Evolutionary conservation across 2,888 invertebrate species (phyloP).

Genomic region (Oligia latruncula): DNA sequence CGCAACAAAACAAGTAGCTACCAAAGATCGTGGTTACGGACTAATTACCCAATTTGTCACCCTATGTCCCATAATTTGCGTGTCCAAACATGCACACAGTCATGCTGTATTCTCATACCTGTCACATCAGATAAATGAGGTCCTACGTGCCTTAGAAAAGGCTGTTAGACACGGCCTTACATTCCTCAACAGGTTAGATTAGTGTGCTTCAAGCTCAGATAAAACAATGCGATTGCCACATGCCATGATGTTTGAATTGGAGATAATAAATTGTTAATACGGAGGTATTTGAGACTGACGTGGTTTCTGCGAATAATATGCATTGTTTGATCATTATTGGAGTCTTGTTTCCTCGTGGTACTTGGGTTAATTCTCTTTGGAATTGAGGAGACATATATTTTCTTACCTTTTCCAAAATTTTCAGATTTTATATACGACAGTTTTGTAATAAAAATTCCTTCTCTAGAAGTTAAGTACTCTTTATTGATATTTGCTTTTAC

Average conservation of each 20-base stretch:
- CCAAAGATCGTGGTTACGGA: slow-evolving; percentile 74
- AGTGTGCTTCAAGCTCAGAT: slow-evolving; percentile 69
- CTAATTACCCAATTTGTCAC: slow-evolving; percentile 84
- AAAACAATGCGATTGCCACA: slow-evolving; percentile 76
- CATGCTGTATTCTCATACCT: slow-evolving; percentile 76
- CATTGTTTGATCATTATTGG: slow-evolving; percentile 18
- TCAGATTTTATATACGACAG: not conserved
- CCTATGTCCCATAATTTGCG: slow-evolving; percentile 67
- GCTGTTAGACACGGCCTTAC: slow-evolving; percentile 78
- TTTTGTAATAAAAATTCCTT: slow-evolving; percentile 46
- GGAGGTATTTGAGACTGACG: slow-evolving; percentile 54
- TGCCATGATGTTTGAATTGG: slow-evolving; percentile 69
- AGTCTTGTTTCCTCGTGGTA: slow-evolving; percentile 2
- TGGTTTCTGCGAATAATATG: slow-evolving; percentile 47
- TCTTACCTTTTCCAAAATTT: not conserved
- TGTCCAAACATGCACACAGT: slow-evolving; percentile 66
- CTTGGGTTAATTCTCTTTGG: not conserved
- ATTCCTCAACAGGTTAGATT: slow-evolving; percentile 82
- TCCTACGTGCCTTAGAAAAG: slow-evolving; percentile 78
- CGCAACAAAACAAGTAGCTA: slow-evolving; percentile 55
- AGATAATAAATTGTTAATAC: slow-evolving; percentile 65
- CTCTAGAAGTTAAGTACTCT: slow-evolving; percentile 37
- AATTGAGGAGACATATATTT: not conserved
- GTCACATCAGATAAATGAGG: slow-evolving; percentile 82
- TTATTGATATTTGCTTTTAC: slow-evolving; percentile 68